Evolutionary conservation across 64 coral and sea anemone species (phyloP), one percentile per base, ranked within the genome.

Genomic region (Porites australiensis): DNA sequence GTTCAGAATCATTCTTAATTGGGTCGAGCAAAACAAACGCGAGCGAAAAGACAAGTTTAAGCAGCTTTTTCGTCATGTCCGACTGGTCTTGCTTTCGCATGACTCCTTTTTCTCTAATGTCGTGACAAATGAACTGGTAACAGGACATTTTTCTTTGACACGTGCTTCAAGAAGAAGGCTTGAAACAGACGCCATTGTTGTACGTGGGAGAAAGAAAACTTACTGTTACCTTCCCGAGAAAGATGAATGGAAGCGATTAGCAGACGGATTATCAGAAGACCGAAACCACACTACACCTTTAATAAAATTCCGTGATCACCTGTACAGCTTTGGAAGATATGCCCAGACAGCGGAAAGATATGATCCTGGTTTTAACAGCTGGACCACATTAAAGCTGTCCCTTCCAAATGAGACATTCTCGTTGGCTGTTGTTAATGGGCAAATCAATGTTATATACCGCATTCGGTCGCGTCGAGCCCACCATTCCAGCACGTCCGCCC

Each of bases 1-100:
- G 51, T 90, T 70, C 64, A 61, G 78, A 89, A 58, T 72, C 14
- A 18, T 89, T 64, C 55, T 76, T 3, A 89, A 57, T 8, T 89
- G 87, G 87, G 37, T 14, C 21, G 87, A 77, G 37, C 10, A 78
- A 45, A 72, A 89, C 21, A 57, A 43, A 54, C 60, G 21, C 52
- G 62, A 72, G 75, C 50, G 75, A 78, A 89, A 89, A 44, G 23
- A 89, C 45, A 58, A 75, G 20, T 18, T 13, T 78, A 55, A 89
- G 13, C 72, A 77, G 9, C 75, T 50, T 77, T 77, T 9, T 6
- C 69, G 5, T 55, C 53, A 55, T 55, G 5, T 55, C 10, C 10
- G 10, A 7, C 10, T 1, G 5, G 5, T 7, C 10, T 55, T 55
- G 5, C 53, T 7, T 2, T 55, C 53, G 53, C 53, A 2, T 55